phyloP scores from a whole-genome alignment of 2,797 vertebrate species.

The Paguma larvata region DNA sequence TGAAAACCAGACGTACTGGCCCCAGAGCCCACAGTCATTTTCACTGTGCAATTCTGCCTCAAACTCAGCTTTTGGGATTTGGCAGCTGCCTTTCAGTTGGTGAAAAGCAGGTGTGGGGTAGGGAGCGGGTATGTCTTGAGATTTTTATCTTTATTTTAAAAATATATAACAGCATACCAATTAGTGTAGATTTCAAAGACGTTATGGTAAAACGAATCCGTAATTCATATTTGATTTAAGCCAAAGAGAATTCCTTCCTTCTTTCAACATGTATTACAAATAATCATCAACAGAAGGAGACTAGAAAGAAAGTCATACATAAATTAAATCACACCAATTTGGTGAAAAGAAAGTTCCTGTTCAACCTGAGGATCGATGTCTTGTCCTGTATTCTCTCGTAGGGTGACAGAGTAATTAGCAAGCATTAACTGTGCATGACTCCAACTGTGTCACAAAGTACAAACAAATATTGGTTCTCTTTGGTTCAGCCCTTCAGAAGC shows the following conservation, averaged over 20 bases:
- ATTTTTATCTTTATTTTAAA: not conserved
- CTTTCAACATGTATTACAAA: not conserved
- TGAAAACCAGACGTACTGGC: not conserved
- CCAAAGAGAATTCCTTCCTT: not conserved
- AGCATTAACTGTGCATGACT: not conserved
- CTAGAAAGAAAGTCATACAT: not conserved
- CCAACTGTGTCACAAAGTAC: not conserved
- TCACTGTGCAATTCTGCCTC: not conserved
- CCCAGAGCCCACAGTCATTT: not conserved
- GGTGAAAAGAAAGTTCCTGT: not conserved
- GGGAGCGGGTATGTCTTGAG: not conserved
- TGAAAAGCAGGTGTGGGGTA: not conserved
- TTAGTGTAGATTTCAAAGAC: constrained; percentile 31
- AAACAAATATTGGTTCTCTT: not conserved
- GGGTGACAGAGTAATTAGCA: not conserved
- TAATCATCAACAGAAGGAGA: not conserved
- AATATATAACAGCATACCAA: not conserved
- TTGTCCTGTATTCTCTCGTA: not conserved
- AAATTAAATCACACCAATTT: not conserved
- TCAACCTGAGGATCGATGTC: not conserved
- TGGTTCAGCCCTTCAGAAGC: not conserved
- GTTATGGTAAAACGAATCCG: not conserved
- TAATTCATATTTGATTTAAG: constrained; percentile 11
- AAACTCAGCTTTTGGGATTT: not conserved
- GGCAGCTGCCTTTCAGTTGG: not conserved